Evolutionary conservation across 2,888 invertebrate species (phyloP).

Genomic region (Chaetogeoica ovagalla): DNA sequence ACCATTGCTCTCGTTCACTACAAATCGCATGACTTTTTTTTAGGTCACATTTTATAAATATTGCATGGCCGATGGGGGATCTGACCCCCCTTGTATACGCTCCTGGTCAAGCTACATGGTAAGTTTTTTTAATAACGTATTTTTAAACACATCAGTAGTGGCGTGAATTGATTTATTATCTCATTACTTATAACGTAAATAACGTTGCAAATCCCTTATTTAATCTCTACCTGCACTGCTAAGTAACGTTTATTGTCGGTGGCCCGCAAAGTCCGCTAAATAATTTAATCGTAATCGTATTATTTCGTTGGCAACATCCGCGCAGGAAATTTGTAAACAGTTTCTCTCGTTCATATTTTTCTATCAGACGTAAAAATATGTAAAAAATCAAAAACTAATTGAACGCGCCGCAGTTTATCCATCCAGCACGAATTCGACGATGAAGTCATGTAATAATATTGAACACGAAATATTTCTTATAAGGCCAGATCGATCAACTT

Average conservation of each 20-base stretch:
- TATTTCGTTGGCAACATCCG: neutral
- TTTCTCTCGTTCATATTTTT: neutral
- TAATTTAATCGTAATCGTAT: neutral
- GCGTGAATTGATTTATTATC: conserved; percentile 4
- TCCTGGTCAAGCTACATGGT: too few relatives aligned
- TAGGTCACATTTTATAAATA: too few relatives aligned
- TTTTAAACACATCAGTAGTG: neutral
- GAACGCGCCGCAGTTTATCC: too few relatives aligned
- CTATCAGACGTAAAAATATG: neutral
- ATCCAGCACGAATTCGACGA: neutral
- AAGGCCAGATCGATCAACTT: conserved; percentile 30
- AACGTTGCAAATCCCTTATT: neutral
- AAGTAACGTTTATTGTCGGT: neutral
- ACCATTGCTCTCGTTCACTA: too few relatives aligned
- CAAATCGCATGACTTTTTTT: too few relatives aligned
- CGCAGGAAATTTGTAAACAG: neutral
- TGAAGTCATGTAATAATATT: neutral
- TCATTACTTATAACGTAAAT: neutral
- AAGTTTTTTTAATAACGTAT: neutral
- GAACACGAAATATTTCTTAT: conserved; percentile 8
- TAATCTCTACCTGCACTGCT: neutral
- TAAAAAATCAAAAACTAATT: too few relatives aligned
- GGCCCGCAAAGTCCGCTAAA: neutral
- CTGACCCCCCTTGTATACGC: too few relatives aligned
- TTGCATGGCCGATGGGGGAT: too few relatives aligned